Conservation (phyloP, 2,113 vertebrate genomes). For the Pangasianodon hypophthalmus region DNA sequence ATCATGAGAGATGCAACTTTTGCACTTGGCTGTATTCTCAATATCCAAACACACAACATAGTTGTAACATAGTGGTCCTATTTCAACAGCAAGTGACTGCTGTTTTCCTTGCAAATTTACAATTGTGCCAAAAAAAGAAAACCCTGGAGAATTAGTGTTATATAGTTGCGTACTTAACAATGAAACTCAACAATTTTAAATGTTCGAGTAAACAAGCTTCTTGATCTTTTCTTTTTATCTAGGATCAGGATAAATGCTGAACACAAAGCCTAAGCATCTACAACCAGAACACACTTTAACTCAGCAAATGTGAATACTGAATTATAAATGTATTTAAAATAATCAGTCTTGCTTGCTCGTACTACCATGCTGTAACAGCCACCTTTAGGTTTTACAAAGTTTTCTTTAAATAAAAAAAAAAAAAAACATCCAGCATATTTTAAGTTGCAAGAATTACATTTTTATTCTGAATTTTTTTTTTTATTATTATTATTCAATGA, state of each 20-base stretch:
- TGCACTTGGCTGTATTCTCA: not conserved
- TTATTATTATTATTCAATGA: too few species aligned
- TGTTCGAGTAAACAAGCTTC: too few species aligned
- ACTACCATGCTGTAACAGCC: not conserved
- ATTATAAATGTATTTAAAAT: not conserved
- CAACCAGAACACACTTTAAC: not conserved
- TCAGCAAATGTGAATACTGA: not conserved
- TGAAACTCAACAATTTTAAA: too few species aligned
- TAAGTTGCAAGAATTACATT: not conserved
- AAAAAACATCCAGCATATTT: not conserved
- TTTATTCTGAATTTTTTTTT: too few species aligned
- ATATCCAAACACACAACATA: not conserved
- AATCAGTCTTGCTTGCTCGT: not conserved
- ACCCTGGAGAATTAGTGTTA: not conserved
- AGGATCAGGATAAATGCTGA: not conserved
- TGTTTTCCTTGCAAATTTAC: too few species aligned
- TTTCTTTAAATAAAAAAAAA: not conserved
- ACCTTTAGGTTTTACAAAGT: not conserved
- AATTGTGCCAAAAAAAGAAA: not conserved
- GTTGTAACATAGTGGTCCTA: not conserved
- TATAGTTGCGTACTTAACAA: too few species aligned
- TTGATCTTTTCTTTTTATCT: too few species aligned
- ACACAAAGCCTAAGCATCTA: not conserved
- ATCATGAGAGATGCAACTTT: not conserved
- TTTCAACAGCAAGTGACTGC: not conserved